A percentile compares a stretch with the other conserved stretches of the same genome.
These are phyloP conservation scores for Balearica regulorum DNA, from an alignment of 2,797 vertebrate genomes.

Conservation along the genomic window DNA sequence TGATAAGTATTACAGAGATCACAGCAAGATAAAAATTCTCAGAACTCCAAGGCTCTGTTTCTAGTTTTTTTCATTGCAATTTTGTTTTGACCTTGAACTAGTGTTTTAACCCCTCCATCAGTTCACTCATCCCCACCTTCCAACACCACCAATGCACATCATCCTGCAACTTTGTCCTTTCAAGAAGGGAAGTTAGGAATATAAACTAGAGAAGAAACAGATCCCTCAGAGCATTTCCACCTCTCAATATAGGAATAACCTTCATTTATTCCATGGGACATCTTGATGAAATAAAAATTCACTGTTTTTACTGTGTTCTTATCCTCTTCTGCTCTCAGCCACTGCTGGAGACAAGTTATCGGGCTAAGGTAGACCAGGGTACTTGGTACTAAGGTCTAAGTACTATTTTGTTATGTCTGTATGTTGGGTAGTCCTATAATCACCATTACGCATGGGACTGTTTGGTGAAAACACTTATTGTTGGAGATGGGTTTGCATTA, in stretches of 20 bases:
- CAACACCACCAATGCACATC: background rate
- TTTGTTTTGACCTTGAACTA: background rate
- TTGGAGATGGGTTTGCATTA: background rate
- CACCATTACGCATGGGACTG: background rate
- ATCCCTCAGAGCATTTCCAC: background rate
- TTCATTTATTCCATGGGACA: background rate
- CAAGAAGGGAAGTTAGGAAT: background rate
- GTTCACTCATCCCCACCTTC: background rate
- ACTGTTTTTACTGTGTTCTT: background rate
- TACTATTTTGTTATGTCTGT: background rate
- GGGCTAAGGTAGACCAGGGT: background rate
- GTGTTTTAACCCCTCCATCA: background rate
- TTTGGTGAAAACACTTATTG: background rate
- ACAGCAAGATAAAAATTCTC: background rate
- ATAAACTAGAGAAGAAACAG: background rate
- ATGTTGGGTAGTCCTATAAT: background rate
- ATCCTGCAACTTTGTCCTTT: background rate
- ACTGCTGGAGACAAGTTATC: background rate
- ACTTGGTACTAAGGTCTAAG: background rate
- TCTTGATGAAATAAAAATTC: background rate
- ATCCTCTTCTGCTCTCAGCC: background rate
- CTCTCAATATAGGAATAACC: background rate
- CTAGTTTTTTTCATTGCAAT: background rate
- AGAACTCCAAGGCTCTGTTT: background rate
- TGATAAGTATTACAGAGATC: background rate